Base-by-base conservation (phyloP, 2,113 vertebrate species). In the Odontophorus gujanensis region DNA sequence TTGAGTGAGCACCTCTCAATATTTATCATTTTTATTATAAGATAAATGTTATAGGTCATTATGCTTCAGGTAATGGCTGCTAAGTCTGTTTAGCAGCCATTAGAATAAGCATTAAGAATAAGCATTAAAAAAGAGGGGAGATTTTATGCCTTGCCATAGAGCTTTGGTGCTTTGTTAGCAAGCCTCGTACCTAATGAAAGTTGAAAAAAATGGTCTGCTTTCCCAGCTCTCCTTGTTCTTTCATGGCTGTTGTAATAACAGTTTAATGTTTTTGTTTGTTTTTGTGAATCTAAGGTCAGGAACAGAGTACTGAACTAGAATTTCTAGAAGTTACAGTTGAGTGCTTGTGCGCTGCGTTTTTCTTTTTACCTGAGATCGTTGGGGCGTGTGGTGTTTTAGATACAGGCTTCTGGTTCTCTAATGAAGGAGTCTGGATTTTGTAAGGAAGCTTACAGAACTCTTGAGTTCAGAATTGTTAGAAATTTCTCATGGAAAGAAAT, bases 401-500 rank as follows among this genome's bases (percentile, higher is more conserved):
- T 45, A 24, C 3, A 21, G 53, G n/a, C 17, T 82, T 3, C 28
- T 32, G 4, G 47, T 93, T 72, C 25, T n/a, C 21, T 57, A 7
- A 38, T 6, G 28, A 6, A 81, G 69, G 47, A 67, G 5, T 68
- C 72, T 7, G 45, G 47, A 13, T 50, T 89, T 84, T 59, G 6
- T n/a, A 51, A 38, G 19, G 43, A 22, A 71, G 21, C 20, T 40
- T 12, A 2, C 0, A 34, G 28, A 87, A 25, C 38, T 42, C 21
- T 0, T 0, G 1, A 2, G 1, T 63, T 62, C 58, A 51, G 75
- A 87, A 38, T 48, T 85, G 16, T 5, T 21, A 32, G 32, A 68
- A 51, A 10, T 65, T 14, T 0, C 4, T 3, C 0, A 6, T 63
- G 45, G 40, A 15, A n/a, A 34, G 62, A 50, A 78, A 48, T 16